Evolutionary conservation across 2,888 invertebrate species (phyloP).

Genomic region (Folsomia candida): DNA sequence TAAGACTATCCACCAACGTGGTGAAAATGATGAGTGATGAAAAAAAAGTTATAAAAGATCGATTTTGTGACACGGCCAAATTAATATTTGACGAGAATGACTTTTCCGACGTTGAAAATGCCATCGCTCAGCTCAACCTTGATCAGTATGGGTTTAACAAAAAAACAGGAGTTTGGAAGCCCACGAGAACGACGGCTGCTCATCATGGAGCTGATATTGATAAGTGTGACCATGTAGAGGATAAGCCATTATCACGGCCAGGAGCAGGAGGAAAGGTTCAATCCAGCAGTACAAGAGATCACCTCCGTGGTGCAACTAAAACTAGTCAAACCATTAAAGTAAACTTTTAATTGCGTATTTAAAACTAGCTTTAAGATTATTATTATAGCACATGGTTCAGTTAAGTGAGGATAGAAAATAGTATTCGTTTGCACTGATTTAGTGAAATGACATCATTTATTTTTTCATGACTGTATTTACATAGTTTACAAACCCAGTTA

Average conservation of each 20-base stretch:
- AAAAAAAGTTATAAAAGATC: slow-evolving; percentile 45
- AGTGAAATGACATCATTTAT: too few species aligned
- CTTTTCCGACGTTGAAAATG: slow-evolving; percentile 42
- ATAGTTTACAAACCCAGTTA: too few species aligned
- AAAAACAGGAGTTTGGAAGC: too few species aligned
- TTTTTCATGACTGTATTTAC: too few species aligned
- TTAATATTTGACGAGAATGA: slow-evolving; percentile 43
- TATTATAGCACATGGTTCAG: too few species aligned
- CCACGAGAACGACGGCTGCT: background rate
- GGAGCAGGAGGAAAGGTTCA: background rate
- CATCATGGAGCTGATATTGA: background rate
- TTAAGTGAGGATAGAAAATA: too few species aligned
- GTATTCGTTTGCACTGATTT: too few species aligned
- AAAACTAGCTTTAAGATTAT: too few species aligned
- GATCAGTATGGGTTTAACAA: background rate
- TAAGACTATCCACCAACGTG: too few species aligned
- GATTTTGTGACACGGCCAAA: slow-evolving; percentile 45
- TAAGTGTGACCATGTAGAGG: background rate
- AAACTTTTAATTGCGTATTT: slow-evolving; percentile 11
- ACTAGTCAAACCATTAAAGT: slow-evolving; percentile 17
- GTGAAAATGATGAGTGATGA: too few species aligned
- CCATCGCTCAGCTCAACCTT: slow-evolving; percentile 33
- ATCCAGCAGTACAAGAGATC: background rate
- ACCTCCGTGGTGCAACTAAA: slow-evolving; percentile 5
- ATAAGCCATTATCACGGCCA: background rate